Evolutionary conservation across 2,113 vertebrate species (phyloP).

Genomic region (Abramis brama): DNA sequence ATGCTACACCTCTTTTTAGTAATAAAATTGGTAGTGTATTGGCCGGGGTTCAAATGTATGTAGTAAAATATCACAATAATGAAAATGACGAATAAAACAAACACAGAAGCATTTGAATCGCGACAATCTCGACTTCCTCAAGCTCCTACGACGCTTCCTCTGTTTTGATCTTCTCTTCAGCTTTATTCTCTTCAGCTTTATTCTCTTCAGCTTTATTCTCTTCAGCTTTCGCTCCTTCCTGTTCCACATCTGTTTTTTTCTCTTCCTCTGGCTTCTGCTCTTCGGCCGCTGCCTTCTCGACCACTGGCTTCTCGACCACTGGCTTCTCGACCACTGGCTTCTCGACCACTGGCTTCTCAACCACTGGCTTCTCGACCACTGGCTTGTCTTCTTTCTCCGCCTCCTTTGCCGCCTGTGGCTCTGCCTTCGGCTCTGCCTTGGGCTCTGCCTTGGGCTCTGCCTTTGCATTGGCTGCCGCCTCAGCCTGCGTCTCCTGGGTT

Average conservation of each 20-base stretch:
- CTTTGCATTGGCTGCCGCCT: slow-evolving; percentile 13
- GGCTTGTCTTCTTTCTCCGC: slow-evolving; percentile 12
- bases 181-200: slow-evolving; percentile 28
- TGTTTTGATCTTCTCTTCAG: slow-evolving; percentile 57
- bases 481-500: slow-evolving; percentile 36
- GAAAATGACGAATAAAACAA: slow-evolving; percentile 26
- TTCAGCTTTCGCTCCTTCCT: slow-evolving; percentile 49
- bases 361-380: background rate
- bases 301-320: slow-evolving; percentile 9
- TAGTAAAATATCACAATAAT: slow-evolving; percentile 30
- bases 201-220: slow-evolving; percentile 39
- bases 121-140: slow-evolving; percentile 1
- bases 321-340: slow-evolving; percentile 8
- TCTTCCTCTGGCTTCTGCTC: slow-evolving; percentile 34
- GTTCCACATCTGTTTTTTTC: slow-evolving; percentile 32
- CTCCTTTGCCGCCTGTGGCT: slow-evolving; percentile 34
- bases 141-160: slow-evolving; percentile 71
- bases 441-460: slow-evolving; percentile 37
- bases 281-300: background rate
- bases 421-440: slow-evolving; percentile 6
- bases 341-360: slow-evolving; percentile 6
- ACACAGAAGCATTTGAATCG: slow-evolving; percentile 13
- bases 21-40: slow-evolving; percentile 32
- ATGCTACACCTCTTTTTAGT: slow-evolving; percentile 30
- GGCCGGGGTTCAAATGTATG: slow-evolving; percentile 6